Evolutionary conservation across 2,888 invertebrate genomes (phyloP).

Genomic region (Heliconius ismenius): DNA sequence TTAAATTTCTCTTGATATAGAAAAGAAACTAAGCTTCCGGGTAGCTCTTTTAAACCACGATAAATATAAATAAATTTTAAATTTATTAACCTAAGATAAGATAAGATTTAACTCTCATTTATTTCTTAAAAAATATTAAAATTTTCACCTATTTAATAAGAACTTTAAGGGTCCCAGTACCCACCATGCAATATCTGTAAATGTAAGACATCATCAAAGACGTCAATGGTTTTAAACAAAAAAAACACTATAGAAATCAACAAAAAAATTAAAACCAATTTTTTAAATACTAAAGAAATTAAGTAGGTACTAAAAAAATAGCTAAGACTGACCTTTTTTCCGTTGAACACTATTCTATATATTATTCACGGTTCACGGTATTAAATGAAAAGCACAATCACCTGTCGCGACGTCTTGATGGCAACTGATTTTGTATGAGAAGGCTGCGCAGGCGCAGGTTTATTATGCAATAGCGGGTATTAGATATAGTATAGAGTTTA

Average conservation of each 20-base stretch:
- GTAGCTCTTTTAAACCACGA: not conserved
- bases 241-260: not conserved
- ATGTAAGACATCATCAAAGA: not conserved
- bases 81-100: not conserved
- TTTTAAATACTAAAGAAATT: too few relatives aligned
- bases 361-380: conserved; percentile 10
- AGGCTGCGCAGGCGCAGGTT: conserved; percentile 48
- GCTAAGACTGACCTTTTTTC: not conserved
- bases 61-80: not conserved
- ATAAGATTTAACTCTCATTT: too few relatives aligned
- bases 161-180: not conserved
- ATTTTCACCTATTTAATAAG: too few relatives aligned
- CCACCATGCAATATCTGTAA: not conserved
- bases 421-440: conserved; percentile 49
- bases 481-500: conserved; percentile 29
- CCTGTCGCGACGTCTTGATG: conserved; percentile 44
- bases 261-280: not conserved
- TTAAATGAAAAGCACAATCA: conserved; percentile 14
- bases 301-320: not conserved
- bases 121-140: too few relatives aligned
- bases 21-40: not conserved
- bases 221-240: not conserved
- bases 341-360: not conserved
- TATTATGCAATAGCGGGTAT: conserved; percentile 37
- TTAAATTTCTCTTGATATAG: not conserved